phyloP scores from a whole-genome alignment of 2,888 invertebrate species.

The Acanthosepion pharaonis region DNA sequence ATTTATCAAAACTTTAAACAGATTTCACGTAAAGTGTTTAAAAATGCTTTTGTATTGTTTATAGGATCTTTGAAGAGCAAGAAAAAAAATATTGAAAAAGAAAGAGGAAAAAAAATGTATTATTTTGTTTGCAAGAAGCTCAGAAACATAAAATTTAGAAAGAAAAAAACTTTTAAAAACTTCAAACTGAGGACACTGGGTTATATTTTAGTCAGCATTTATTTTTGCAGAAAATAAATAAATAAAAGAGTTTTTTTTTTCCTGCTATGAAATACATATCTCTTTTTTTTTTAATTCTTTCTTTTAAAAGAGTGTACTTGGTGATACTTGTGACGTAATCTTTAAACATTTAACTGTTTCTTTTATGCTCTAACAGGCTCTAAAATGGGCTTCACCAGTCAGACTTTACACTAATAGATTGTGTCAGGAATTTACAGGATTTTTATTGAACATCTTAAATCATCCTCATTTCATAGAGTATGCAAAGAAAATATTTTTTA shows the following conservation, averaged over 20 bases:
- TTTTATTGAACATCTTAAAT: not conserved
- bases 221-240: not conserved
- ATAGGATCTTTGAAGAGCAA: not conserved
- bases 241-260: not conserved
- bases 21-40: not conserved
- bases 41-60: not conserved
- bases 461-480: not conserved
- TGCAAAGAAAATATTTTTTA: not conserved
- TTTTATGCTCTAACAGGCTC: not conserved
- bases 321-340: not conserved
- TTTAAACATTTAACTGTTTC: not conserved
- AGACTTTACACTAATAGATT: not conserved
- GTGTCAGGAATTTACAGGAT: slow-evolving; percentile 3
- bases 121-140: not conserved
- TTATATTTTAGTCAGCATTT: not conserved
- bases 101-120: not conserved
- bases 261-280: not conserved
- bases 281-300: not conserved
- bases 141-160: not conserved
- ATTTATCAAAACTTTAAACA: slow-evolving; percentile 22
- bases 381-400: not conserved
- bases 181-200: not conserved
- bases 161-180: not conserved
- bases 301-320: not conserved
- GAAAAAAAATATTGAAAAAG: too few species aligned